A percentile compares a stretch with the other conserved stretches of the same genome.
Conservation (phyloP, 2,888 invertebrate genomes). For the Pristionchus exspectatus region DNA sequence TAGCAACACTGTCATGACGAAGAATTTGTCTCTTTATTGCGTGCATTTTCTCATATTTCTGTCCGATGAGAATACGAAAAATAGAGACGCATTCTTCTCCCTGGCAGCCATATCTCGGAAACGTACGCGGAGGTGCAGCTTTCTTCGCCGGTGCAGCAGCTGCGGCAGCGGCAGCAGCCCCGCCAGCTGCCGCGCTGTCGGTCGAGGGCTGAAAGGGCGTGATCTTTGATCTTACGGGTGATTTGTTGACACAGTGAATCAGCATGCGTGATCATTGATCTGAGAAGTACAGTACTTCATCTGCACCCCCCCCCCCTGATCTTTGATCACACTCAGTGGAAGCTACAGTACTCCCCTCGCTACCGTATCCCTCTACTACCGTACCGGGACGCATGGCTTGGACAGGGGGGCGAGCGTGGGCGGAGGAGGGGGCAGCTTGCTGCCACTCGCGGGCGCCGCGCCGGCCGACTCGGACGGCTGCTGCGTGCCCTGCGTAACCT, state of each 20-base stretch:
- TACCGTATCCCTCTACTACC: background rate
- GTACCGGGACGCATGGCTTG: background rate
- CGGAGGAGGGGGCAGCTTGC: background rate
- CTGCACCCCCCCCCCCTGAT: too few relatives aligned
- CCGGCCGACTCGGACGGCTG: background rate
- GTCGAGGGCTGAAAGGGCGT: background rate
- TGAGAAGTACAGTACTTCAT: too few relatives aligned
- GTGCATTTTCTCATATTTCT: too few relatives aligned
- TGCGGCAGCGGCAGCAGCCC: background rate
- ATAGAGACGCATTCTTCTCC: too few relatives aligned
- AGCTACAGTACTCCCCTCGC: background rate
- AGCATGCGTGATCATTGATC: background rate
- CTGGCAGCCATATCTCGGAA: too few relatives aligned
- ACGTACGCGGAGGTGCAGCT: background rate
- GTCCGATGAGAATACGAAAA: too few relatives aligned
- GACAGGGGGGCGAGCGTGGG: background rate
- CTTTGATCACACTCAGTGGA: background rate
- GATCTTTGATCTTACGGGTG: constrained; percentile 19
- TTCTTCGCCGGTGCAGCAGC: background rate
- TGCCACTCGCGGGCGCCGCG: background rate
- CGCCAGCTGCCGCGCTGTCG: background rate
- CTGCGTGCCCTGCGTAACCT: background rate
- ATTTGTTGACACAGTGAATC: too few relatives aligned
- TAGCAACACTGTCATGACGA: too few relatives aligned
- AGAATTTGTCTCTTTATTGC: too few relatives aligned